Base-by-base conservation (phyloP, 2,113 vertebrate genomes). In the Parotia lawesii region DNA sequence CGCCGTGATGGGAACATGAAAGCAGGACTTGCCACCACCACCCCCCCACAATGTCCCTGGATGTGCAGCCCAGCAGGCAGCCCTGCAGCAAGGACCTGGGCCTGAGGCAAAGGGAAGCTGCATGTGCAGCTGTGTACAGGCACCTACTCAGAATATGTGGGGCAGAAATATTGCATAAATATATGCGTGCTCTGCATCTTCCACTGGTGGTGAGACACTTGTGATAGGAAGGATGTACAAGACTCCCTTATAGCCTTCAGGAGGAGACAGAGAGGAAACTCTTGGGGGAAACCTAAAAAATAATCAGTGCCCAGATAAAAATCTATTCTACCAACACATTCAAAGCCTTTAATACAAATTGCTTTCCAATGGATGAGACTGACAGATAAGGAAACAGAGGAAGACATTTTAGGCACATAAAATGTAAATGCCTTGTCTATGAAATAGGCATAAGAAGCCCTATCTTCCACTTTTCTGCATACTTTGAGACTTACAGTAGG, bases 1-100 rank as follows among this genome's bases (percentile, higher is more conserved):
- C 1, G 2, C 2, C 3, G 10, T 1, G 5, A 50, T 15, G 18
- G 37, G 21, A 69, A 31, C 8, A 42, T 1, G 0, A 56, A 61
- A 45, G 25, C 17, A 67, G 33, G 47, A 29, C 28, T 58, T 75
- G 54, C 7, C 24, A 23, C 25, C 4, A 2, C 11, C 78, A 31
- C 8, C 44, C 21, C 8, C n/a, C 56, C 3, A 5, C 38, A 2
- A 0, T 3, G 25, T n/a, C 35, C 47, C 73, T 29, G 12, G 35
- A 13, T 6, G 27, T 1, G 4, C 29, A n/a, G 9, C 31, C 24
- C 69, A 60, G 69, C 51, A 80, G 60, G 60, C 69, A 81, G 45
- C 60, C 60, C 45, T 81, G 5, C 40, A 71, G 73, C 37, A 71
- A 38, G 8, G 19, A 92, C 15, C 11, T 37, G n/a, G 22, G 50